Evolutionary conservation across 2,888 invertebrate species (phyloP).

Genomic region (Scaptomyza cyrtandrae): DNA sequence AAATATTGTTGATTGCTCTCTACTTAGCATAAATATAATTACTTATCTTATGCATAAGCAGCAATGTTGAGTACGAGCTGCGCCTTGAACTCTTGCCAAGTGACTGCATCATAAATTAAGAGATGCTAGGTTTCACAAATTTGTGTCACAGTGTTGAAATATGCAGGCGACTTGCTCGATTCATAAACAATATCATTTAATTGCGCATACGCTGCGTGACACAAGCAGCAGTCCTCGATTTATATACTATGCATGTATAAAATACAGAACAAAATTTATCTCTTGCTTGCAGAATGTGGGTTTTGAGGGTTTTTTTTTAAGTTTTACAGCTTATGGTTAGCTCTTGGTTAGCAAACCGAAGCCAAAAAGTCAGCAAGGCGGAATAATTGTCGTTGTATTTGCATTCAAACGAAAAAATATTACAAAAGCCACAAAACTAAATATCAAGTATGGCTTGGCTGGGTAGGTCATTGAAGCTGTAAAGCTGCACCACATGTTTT

Average conservation of each 20-base stretch:
- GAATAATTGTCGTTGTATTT: constrained; percentile 46
- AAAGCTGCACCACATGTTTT: constrained; percentile 17
- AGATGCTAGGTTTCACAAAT: constrained; percentile 14
- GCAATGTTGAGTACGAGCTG: background rate
- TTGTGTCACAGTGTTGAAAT: constrained; percentile 25
- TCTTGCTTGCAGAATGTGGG: constrained; percentile 47
- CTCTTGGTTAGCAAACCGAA: constrained; percentile 12
- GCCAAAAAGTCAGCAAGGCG: constrained; percentile 15
- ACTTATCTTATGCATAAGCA: background rate
- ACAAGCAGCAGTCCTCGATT: constrained; percentile 8
- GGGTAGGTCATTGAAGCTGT: background rate
- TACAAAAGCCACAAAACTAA: constrained; percentile 40
- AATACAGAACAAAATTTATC: constrained; percentile 38
- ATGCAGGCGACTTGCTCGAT: constrained; percentile 12
- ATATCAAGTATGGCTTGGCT: constrained; percentile 7
- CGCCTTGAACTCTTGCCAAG: constrained; percentile 27
- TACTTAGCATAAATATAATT: constrained; percentile 2
- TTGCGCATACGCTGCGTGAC: constrained; percentile 45
- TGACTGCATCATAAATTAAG: constrained; percentile 30
- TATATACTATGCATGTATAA: constrained; percentile 2
- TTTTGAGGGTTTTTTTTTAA: constrained; percentile 49
- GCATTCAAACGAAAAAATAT: constrained; percentile 28
- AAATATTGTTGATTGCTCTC: constrained; percentile 47
- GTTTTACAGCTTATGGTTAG: constrained; percentile 29
- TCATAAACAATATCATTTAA: constrained; percentile 42